A percentile compares a stretch with the other conserved stretches of the same genome.
Evolutionary conservation across 2,797 vertebrate species (phyloP).

Genomic region (Scolopax rusticola): DNA sequence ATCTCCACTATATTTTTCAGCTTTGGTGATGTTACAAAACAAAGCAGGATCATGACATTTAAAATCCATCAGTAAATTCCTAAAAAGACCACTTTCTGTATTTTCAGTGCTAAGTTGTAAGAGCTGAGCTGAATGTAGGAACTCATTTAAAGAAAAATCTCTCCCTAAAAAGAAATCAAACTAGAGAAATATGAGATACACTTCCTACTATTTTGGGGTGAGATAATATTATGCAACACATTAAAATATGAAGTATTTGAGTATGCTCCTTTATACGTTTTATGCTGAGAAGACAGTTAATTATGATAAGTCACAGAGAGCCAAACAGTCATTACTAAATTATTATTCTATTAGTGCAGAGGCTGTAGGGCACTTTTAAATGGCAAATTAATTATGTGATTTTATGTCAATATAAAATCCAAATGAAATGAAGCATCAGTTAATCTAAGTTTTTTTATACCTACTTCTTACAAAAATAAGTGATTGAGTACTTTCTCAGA

Average conservation of each 20-base stretch:
- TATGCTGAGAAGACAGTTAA: slow-evolving; percentile 5
- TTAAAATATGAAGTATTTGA: not conserved
- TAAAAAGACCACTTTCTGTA: not conserved
- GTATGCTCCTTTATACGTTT: not conserved
- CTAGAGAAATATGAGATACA: not conserved
- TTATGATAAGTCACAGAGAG: not conserved
- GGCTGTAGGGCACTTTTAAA: not conserved
- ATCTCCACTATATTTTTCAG: not conserved
- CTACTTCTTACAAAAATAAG: not conserved
- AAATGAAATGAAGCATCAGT: slow-evolving; percentile 16
- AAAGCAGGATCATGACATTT: not conserved
- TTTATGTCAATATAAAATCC: slow-evolving; percentile 46
- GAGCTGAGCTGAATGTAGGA: not conserved
- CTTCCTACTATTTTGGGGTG: not conserved
- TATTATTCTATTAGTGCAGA: not conserved
- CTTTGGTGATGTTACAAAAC: not conserved
- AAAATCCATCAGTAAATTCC: not conserved
- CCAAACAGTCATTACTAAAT: not conserved
- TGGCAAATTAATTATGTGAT: slow-evolving; percentile 34
- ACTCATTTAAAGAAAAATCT: not conserved
- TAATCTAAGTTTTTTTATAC: not conserved
- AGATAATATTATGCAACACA: not conserved
- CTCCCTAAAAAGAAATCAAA: not conserved
- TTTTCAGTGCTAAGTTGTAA: not conserved
- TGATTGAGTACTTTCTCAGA: not conserved